phyloP scores from a whole-genome alignment of 2,797 vertebrate species.

The Lateolabrax maculatus region DNA sequence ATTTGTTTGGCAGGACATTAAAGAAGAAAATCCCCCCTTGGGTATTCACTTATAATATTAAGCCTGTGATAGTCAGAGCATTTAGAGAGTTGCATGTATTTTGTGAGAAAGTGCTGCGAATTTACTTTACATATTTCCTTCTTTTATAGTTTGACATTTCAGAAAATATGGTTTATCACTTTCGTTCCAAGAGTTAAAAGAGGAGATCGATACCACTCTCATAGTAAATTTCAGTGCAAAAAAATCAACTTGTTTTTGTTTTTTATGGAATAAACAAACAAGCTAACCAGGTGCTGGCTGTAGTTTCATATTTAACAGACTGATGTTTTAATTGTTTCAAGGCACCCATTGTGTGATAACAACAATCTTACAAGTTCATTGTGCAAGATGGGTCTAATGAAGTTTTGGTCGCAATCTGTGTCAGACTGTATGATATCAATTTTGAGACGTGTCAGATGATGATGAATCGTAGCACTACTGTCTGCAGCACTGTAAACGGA shows the following conservation, averaged over 20 bases:
- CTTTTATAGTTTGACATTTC: neutral
- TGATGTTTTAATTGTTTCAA: neutral
- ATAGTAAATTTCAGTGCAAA: too few relatives aligned
- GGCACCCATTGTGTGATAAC: neutral
- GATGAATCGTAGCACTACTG: neutral
- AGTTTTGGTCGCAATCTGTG: neutral
- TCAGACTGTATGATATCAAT: neutral
- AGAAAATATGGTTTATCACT: neutral
- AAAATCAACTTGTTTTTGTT: neutral
- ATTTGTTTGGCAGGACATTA: slow-evolving; percentile 67
- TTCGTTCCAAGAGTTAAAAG: neutral
- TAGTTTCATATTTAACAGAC: neutral
- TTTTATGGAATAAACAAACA: neutral
- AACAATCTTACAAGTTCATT: neutral
- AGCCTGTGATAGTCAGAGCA: slow-evolving; percentile 38
- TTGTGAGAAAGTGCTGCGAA: slow-evolving; percentile 19
- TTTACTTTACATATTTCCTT: slow-evolving; percentile 24
- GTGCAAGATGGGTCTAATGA: neutral
- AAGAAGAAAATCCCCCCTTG: slow-evolving; percentile 47
- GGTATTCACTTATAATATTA: slow-evolving; percentile 48
- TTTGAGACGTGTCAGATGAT: neutral
- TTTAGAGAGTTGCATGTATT: slow-evolving; percentile 36
- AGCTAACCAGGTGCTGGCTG: neutral
- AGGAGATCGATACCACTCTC: neutral
- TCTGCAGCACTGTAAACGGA: neutral